Conservation (phyloP, 2,113 vertebrate species). For the Xiphophorus hellerii region DNA sequence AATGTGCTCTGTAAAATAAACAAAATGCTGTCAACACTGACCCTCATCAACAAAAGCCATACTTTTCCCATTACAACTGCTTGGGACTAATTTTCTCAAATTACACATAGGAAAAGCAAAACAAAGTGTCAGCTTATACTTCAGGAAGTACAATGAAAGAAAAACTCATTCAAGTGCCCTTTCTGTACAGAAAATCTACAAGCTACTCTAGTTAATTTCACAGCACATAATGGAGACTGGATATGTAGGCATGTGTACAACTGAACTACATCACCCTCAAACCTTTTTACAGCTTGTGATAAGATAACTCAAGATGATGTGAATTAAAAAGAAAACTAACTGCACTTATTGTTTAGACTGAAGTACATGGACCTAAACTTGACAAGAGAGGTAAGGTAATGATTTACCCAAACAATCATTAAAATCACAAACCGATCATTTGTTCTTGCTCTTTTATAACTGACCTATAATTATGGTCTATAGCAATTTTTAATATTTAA, state of each 20-base stretch:
- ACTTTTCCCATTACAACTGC: not conserved
- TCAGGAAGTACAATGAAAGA: not conserved
- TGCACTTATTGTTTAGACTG: not conserved
- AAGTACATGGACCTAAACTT: not conserved
- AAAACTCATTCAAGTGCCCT: not conserved
- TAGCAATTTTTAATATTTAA: not conserved
- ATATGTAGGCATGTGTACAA: no score
- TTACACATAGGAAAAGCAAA: not conserved
- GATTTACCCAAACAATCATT: not conserved
- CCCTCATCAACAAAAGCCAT: conserved; percentile 10
- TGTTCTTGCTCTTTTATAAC: no score
- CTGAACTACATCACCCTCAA: no score
- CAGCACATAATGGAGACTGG: not conserved
- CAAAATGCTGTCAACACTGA: not conserved
- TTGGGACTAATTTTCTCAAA: conserved; percentile 7
- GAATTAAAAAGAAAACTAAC: not conserved
- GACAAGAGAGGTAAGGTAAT: not conserved
- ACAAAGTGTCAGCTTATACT: not conserved
- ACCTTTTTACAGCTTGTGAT: not conserved
- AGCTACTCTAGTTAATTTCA: not conserved
- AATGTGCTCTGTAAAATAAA: not conserved
- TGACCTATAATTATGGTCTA: not conserved
- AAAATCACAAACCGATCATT: no score
- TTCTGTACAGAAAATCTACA: not conserved
- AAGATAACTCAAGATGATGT: not conserved